phyloP scores from a whole-genome alignment of 2,797 vertebrate species.

The Distichodus sexfasciatus region DNA sequence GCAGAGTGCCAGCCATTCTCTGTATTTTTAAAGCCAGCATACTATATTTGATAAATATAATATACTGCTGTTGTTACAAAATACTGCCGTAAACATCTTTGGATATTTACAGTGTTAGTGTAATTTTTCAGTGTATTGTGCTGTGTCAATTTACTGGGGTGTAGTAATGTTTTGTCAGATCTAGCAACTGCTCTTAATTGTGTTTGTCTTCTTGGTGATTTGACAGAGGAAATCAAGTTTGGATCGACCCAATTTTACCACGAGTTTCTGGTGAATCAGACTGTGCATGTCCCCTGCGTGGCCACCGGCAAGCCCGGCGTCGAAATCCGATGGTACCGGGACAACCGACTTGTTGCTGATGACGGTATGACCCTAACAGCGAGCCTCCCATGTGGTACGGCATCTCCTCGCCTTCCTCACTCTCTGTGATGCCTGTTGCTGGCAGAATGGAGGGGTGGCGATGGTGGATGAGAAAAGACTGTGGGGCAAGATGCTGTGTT shows the following conservation, averaged over 20 bases:
- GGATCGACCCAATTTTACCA: constrained; percentile 58
- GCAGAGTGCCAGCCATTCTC: no score
- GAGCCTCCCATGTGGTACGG: constrained; percentile 32
- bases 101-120: no score
- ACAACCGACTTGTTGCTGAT: constrained; percentile 36
- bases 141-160: no score
- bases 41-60: no score
- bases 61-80: no score
- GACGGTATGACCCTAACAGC: constrained; percentile 58
- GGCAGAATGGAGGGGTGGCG: constrained; percentile 28
- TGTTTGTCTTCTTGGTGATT: no score
- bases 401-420: constrained; percentile 32
- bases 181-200: no score
- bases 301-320: constrained; percentile 64
- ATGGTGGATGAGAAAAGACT: constrained; percentile 25
- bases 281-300: constrained; percentile 60
- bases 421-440: constrained; percentile 26
- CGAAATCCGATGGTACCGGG: constrained; percentile 63
- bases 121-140: no score
- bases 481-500: constrained; percentile 4
- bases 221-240: constrained; percentile 67
- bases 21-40: no score
- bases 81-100: no score
- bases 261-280: constrained; percentile 69
- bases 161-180: no score